Evolutionary conservation across 1,140 invertebrate species (phyloP), one percentile per base, ranked within the genome.

Genomic region (Zaprionus vittiger): DNA sequence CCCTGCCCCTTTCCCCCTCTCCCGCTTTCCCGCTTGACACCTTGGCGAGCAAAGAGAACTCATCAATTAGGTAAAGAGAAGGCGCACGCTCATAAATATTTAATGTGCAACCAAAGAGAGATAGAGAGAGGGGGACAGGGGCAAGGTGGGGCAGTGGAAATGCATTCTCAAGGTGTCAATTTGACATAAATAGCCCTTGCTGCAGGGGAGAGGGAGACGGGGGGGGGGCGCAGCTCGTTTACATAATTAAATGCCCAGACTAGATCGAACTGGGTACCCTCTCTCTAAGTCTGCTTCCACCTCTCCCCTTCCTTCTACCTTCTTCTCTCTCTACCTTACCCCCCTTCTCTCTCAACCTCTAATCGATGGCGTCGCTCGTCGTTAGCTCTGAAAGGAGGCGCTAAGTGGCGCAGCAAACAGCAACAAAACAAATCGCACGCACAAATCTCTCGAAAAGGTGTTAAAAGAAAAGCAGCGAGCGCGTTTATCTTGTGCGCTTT

Each of bases 381-480:
- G 54, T 69, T 68, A 56, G 17, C 20, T 44, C 47, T 84, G 71
- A 79, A 80, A 87, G 82, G 63, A 87, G 83, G 83, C 84, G 84
- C 84, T 89, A 89, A 89, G 84, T 89, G 84, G 79, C 75, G 56
- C 54, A 79, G 75, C 72, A 89, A 89, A 87, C 81, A 87, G 55
- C 49, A 60, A 65, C 31, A 34, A n/a, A 78, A 77, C 83, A 77
- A 76, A 90, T 83, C 79, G 81, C 75, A 80, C 62, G 65, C 74
- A 89, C 85, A 89, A 89, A 89, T 89, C 85, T 90, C 85, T 90
- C 81, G 81, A 75, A 81, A 89, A 89, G 85, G 84, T 90, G 84
- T 89, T 89, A 89, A 89, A 84, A 84, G 84, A 89, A 89, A 89
- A 89, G 71, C 84, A 90, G 81, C 78, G 49, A 75, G 41, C n/a